Base-by-base conservation (phyloP, 1,140 invertebrate genomes). In the Lepeophtheirus salmonis region DNA sequence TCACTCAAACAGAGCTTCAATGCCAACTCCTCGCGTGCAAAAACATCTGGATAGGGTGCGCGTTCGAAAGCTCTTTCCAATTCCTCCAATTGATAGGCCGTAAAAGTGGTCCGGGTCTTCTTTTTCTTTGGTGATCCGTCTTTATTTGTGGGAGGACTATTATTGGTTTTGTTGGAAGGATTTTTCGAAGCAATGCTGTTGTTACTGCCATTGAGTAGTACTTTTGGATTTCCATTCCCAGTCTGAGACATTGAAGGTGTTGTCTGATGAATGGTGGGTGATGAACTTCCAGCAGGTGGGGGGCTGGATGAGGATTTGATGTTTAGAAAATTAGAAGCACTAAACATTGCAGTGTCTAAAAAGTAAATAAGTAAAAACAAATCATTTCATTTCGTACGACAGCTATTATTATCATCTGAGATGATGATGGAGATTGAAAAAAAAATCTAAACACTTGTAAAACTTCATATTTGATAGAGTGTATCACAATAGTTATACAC, bases 41-140 rank as follows among this genome's bases (percentile, higher is more conserved):
- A 95, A 0, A 97, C 90, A 70, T 96, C 92, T 0, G 92, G 91
- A 70, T 97, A 97, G 0, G 90, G 91, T 0, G 90, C 90, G 52
- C 87, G 75, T 67, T 95, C 86, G 66, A 97, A 96, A 0, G 90
- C 89, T 14, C 87, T 74, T 68, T 96, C 91, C 66, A 97, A 71
- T 68, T 95, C 89, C 68, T 96, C 90, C 49, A 97, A 73, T 69
- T 97, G 92, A 68, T 89, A 91, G 0, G 89, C 85, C 0, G 90
- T 95, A 68, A 97, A 97, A 0, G 92, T 96, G 0, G 92, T 96
- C 72, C 91, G 18, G 1, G 59, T 61, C 50, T 61, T 61, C 51
- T 61, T 61, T 50, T 61, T 61, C 25, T 61, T 61, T 1, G 59
- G 50, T 17, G 23, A 18, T 41, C 30, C 30, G n/a, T 41, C 30